Base-by-base conservation (phyloP, 2,888 invertebrate genomes). In the Poecilobothrus nobilitatus region DNA sequence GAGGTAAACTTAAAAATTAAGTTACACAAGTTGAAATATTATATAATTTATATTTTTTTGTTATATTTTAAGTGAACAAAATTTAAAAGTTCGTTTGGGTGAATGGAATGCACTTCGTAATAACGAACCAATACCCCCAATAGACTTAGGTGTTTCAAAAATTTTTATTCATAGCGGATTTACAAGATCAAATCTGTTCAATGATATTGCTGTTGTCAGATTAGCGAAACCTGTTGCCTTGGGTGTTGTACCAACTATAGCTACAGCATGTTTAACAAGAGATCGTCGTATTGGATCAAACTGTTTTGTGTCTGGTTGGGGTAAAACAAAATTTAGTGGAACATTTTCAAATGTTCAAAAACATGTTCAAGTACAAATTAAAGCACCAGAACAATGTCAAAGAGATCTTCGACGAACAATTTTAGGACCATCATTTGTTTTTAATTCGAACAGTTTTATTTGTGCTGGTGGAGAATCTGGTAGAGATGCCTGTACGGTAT, bases 381-480 rank as follows among this genome's bases (percentile, higher is more conserved):
- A 63, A 10, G 2, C 1, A 21, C 22, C 22, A 12, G 12, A 7
- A 21, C 21, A 10, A 12, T 63, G 63, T 22, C 63, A 63, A 63
- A 3, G 8, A 20, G 21, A 63, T 20, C 20, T 63, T 8, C 21
- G 22, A 7, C 21, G 21, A 22, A 63, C 63, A 3, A 63, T 10
- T 20, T 22, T 63, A 2, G 63, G 63, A 21, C 22, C 5, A 21
- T 15, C 21, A 22, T 63, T 63, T 63, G 12, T 21, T 10, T 63
- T 63, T 63, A 63, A 63, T 63, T 63, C 63, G 22, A 22, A 63
- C 1, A 63, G 63, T 22, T 63, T 63, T 63, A 9, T 63, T 4
- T 63, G 63, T 12, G 63, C 63, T 63, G 63, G 63, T 22, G 63
- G 63, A 22, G 63, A 63, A 63, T 4, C 4, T 22, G 63, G 63